Evolutionary conservation across 2,888 invertebrate species (phyloP), one percentile per base, ranked within the genome.

Genomic region (Lasiommata megera): DNA sequence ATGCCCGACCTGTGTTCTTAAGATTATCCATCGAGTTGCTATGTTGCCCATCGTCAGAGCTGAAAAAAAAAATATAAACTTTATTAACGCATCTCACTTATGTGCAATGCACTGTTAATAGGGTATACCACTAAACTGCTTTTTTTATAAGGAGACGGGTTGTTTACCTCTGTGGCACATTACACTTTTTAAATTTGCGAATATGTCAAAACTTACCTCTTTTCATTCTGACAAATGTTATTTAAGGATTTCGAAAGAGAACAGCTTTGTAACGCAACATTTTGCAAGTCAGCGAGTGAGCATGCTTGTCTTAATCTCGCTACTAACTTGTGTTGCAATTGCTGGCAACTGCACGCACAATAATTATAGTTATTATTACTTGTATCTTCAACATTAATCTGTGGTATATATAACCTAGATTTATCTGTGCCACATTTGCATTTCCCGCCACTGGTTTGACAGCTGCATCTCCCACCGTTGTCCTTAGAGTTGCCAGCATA

Each of bases 241-340:
- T 77, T 85, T 36, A 85, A 65, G 0, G 88, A 86, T 17, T 69
- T 71, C 1, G 85, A 80, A n/a, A 80, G 40, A 0, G 67, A 62
- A 62, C 80, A 76, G 0, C 71, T 67, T 9, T 76, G 72, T 0
- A 69, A 48, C 0, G 72, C 47, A 1, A 66, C 61, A 56, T 77
- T 80, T 18, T 84, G 82, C 28, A 88, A 66, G 61, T 88, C 88
- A 0, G 76, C 84, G 3, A 88, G 60, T 0, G 88, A 88, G 44
- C 84, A 82, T 0, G 88, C 84, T 6, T 83, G 85, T 7, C 84
- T 68, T 36, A 88, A 60, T 11, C 81, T 73, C 0, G 84, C 71
- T 0, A 89, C 82, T 41, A 88, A 64, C 60, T 79, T 85, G 48
- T 87, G 86, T 6, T 80, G 85, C 17, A 82, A 64, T 56, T 69